Evolutionary conservation across 2,797 vertebrate genomes (phyloP).

Genomic region (Rhyacichthys aspro): DNA sequence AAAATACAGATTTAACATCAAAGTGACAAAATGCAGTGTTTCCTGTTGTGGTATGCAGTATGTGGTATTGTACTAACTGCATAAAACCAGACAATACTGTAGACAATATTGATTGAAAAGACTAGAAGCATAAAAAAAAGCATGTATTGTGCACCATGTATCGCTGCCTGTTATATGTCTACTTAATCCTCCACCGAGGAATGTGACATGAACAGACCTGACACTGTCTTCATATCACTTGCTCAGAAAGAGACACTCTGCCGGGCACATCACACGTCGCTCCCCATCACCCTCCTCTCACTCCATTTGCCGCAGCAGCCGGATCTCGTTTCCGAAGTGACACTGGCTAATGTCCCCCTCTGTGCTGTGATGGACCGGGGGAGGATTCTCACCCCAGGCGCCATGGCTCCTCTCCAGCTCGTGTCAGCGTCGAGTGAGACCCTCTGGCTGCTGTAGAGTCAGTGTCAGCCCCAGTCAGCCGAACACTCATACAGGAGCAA

Average conservation of each 20-base stretch:
- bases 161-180: not conserved
- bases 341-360: conserved; percentile 55
- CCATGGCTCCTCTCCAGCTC: conserved; percentile 50
- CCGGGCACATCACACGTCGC: conserved; percentile 45
- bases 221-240: conserved; percentile 57
- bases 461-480: conserved; percentile 47
- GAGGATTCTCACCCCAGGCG: conserved; percentile 21
- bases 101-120: too few species aligned
- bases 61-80: too few species aligned
- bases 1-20: too few species aligned
- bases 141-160: not conserved
- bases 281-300: conserved; percentile 51
- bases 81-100: too few species aligned
- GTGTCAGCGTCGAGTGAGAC: conserved; percentile 45
- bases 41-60: too few species aligned
- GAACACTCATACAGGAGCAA: conserved; percentile 15
- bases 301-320: conserved; percentile 36
- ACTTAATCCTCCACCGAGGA: conserved; percentile 22
- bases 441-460: conserved; percentile 47
- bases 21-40: too few species aligned
- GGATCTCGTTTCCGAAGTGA: conserved; percentile 49
- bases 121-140: too few species aligned
- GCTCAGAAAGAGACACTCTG: conserved; percentile 51
- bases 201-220: conserved; percentile 40
- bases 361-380: not conserved